phyloP scores from a whole-genome alignment of 2,797 vertebrate species.

The Tarsius wallacei region DNA sequence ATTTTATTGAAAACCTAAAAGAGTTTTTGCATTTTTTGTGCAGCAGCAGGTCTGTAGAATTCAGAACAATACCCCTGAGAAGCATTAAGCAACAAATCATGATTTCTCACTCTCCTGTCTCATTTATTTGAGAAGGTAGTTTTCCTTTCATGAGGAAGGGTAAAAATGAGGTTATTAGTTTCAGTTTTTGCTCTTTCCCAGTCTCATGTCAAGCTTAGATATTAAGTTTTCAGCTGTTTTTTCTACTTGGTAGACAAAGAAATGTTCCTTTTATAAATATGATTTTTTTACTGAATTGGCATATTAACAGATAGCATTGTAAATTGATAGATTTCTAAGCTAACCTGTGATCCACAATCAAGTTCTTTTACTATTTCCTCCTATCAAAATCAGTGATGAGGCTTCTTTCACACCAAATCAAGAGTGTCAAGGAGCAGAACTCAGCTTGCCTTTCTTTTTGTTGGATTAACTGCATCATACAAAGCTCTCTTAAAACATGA shows the following conservation, averaged over 20 bases:
- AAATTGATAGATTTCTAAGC: not conserved
- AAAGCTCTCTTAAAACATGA: not conserved
- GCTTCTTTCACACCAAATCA: not conserved
- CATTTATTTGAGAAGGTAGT: slow-evolving; percentile 77
- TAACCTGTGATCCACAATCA: not conserved
- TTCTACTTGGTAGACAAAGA: not conserved
- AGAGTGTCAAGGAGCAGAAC: not conserved
- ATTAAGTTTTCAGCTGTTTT: slow-evolving; percentile 52
- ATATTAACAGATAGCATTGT: not conserved
- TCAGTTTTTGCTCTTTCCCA: slow-evolving; percentile 42
- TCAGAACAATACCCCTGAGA: slow-evolving; percentile 69
- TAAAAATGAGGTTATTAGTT: slow-evolving; percentile 73
- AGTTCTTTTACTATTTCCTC: not conserved
- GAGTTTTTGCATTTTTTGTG: slow-evolving; percentile 67
- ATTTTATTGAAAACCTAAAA: slow-evolving; percentile 75
- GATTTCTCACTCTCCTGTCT: slow-evolving; percentile 73
- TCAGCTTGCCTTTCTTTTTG: not conserved
- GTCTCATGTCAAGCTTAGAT: not conserved
- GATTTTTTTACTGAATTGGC: not conserved
- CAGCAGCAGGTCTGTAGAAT: slow-evolving; percentile 56
- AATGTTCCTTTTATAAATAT: slow-evolving; percentile 21
- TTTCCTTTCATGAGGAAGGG: slow-evolving; percentile 60
- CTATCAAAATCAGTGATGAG: not conserved
- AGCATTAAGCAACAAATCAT: slow-evolving; percentile 60
- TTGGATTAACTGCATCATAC: not conserved